Conservation (phyloP, 92 coral and sea anemone genomes). For the Virgularia gustaviana region DNA sequence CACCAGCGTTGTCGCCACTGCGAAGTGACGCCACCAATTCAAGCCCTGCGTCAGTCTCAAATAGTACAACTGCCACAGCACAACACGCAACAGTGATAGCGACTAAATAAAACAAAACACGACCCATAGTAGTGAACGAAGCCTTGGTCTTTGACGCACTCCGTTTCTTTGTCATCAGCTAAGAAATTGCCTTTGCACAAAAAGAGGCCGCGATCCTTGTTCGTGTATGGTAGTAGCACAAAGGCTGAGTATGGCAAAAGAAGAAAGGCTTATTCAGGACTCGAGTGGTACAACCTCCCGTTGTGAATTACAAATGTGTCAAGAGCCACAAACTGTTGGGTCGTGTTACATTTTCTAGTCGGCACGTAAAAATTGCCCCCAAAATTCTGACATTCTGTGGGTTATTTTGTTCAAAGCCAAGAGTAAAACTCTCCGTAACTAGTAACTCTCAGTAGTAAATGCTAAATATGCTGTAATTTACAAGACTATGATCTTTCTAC, state of each 20-base stretch:
- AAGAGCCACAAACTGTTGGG: not conserved
- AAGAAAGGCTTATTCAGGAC: conserved; percentile 23
- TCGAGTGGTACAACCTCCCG: not conserved
- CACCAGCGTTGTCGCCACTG: not conserved
- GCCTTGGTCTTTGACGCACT: not conserved
- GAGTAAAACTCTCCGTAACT: no score
- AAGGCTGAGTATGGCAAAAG: not conserved
- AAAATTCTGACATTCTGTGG: no score
- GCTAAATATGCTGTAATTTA: no score
- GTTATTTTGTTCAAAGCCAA: no score
- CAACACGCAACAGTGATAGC: conserved; percentile 25
- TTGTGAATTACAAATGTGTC: not conserved
- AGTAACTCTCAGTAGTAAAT: no score
- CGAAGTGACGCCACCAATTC: conserved; percentile 30
- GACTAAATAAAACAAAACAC: conserved; percentile 18
- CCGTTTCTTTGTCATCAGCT: not conserved
- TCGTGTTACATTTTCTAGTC: not conserved
- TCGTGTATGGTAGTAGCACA: not conserved
- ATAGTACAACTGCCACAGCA: conserved; percentile 33
- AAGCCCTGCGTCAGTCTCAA: conserved; percentile 27
- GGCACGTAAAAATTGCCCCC: no score
- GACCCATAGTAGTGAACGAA: conserved; percentile 9
- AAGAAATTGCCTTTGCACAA: not conserved
- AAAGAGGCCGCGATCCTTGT: not conserved
- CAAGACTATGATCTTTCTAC: no score